These are phyloP conservation scores for Dione vanillae DNA, from an alignment of 2,888 invertebrate species.

Conservation along the genomic window DNA sequence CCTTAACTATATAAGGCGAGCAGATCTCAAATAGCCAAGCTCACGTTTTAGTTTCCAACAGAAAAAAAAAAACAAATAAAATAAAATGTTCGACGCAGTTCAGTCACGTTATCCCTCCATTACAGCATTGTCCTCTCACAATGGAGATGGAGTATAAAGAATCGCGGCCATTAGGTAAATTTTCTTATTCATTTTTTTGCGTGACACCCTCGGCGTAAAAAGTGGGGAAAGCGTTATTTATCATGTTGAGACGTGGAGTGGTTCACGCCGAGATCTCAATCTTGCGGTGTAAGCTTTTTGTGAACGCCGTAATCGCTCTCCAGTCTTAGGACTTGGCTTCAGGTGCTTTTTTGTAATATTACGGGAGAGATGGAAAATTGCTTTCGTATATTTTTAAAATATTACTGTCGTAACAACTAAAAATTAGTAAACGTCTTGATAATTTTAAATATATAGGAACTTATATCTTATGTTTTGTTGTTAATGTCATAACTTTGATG, in stretches of 20 bases:
- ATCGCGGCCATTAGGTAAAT: constrained; percentile 84
- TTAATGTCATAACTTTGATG: too few relatives aligned
- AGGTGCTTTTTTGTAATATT: constrained; percentile 9
- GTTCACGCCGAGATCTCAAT: constrained; percentile 71
- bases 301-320: constrained; percentile 44
- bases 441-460: too few relatives aligned
- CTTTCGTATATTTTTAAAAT: too few relatives aligned
- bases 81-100: constrained; percentile 64
- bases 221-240: constrained; percentile 74
- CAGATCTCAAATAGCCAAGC: not conserved
- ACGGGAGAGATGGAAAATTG: too few relatives aligned
- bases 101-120: constrained; percentile 83
- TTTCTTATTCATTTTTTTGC: constrained; percentile 84
- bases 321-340: constrained; percentile 17
- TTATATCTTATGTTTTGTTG: too few relatives aligned
- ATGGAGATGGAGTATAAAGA: constrained; percentile 80
- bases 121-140: constrained; percentile 81
- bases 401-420: too few relatives aligned
- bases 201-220: constrained; percentile 79
- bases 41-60: constrained; percentile 19
- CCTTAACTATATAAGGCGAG: too few relatives aligned
- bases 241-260: constrained; percentile 64
- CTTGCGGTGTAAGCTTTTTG: constrained; percentile 65
- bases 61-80: constrained; percentile 53
- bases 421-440: too few relatives aligned